A percentile compares a stretch with the other conserved stretches of the same genome.
These are phyloP conservation scores for Ennomos quercinarius DNA, from an alignment of 2,888 invertebrate genomes.

Conservation along the genomic window DNA sequence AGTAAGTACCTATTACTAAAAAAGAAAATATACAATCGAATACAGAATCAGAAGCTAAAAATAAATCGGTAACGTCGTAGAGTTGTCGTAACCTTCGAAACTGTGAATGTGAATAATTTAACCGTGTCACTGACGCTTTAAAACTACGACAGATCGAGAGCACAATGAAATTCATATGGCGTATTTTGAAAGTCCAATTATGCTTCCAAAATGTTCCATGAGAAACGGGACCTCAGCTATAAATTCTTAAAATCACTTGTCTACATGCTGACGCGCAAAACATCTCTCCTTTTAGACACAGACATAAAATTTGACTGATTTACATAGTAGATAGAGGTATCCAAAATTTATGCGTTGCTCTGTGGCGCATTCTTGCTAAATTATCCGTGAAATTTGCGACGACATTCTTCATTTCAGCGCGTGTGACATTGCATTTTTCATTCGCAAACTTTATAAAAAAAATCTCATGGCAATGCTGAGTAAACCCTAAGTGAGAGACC, in stretches of 20 bases:
- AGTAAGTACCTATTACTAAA: too few relatives aligned
- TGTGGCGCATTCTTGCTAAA: constrained; percentile 62
- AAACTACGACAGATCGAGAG: constrained; percentile 39
- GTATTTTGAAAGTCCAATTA: constrained; percentile 61
- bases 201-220: constrained; percentile 58
- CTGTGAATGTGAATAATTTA: constrained; percentile 29
- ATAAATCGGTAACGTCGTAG: constrained; percentile 8
- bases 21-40: too few relatives aligned
- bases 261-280: constrained; percentile 45
- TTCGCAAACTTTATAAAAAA: constrained; percentile 14
- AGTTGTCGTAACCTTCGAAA: constrained; percentile 27
- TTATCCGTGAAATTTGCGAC: constrained; percentile 59
- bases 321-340: constrained; percentile 56
- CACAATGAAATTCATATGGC: constrained; percentile 58
- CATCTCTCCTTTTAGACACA: constrained; percentile 46
- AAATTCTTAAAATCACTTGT: constrained; percentile 32
- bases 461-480: constrained; percentile 15
- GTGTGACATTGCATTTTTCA: constrained; percentile 39
- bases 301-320: constrained; percentile 60
- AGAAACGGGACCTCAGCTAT: constrained; percentile 49
- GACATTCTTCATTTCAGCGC: constrained; percentile 40
- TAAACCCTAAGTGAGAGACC: constrained; percentile 44
- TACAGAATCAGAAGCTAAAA: too few relatives aligned
- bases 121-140: constrained; percentile 42
- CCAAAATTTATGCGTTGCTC: constrained; percentile 57